Evolutionary conservation across 2,888 invertebrate genomes (phyloP).

Genomic region (Cartodere bifasciata): DNA sequence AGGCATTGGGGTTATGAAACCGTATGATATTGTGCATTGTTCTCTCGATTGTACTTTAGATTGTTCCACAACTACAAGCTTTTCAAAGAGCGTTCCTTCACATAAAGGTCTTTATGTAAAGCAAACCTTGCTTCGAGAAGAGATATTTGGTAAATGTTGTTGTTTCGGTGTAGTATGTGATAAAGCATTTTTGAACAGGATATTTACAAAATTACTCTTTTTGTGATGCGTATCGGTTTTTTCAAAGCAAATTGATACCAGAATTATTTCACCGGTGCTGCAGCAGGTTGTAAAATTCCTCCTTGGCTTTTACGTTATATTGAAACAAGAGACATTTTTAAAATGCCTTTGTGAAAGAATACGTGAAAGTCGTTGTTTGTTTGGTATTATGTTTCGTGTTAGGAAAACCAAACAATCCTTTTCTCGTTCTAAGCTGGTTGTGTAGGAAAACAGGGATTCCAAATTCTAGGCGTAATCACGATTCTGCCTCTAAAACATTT

Average conservation of each 20-base stretch:
- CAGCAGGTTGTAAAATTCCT: too few species aligned
- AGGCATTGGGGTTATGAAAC: too few species aligned
- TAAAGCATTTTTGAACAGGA: constrained; percentile 9
- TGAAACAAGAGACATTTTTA: constrained; percentile 17
- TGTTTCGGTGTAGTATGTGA: constrained; percentile 11
- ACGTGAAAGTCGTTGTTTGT: constrained; percentile 22
- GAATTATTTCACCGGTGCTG: too few species aligned
- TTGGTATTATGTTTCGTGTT: constrained; percentile 21
- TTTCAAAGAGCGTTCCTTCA: too few species aligned
- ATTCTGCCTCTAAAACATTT: constrained; percentile 22
- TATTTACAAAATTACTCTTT: constrained; percentile 10
- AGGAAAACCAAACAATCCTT: constrained; percentile 23
- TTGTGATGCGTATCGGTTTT: constrained; percentile 10
- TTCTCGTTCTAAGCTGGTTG: constrained; percentile 23
- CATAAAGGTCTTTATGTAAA: too few species aligned
- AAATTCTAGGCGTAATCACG: constrained; percentile 29
- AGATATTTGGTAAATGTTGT: too few species aligned
- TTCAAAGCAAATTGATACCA: too few species aligned
- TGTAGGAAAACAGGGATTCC: constrained; percentile 26
- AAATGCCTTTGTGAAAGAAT: constrained; percentile 18
- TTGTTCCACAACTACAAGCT: too few species aligned
- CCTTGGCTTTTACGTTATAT: constrained; percentile 16
- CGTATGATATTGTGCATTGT: too few species aligned
- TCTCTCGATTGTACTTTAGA: too few species aligned
- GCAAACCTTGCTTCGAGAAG: too few species aligned